These are phyloP conservation scores for Solen grandis DNA, from an alignment of 1,140 invertebrate genomes.

Conservation along the genomic window DNA sequence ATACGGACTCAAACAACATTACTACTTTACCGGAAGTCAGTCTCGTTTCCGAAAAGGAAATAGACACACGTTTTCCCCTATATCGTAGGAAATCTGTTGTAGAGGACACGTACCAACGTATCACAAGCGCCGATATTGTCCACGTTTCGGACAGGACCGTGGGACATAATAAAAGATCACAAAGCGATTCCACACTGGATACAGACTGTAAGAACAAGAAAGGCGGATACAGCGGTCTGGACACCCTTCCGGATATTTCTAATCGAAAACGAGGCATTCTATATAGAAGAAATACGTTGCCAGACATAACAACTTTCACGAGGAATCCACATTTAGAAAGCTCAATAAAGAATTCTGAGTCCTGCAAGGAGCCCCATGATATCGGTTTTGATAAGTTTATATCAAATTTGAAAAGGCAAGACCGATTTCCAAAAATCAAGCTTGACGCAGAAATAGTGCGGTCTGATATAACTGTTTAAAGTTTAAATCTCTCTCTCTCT, in stretches of 20 bases:
- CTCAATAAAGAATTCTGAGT: background rate
- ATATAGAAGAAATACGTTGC: background rate
- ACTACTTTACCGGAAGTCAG: background rate
- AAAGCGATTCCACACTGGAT: background rate
- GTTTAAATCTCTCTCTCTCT: too few relatives aligned
- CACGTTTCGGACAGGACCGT: background rate
- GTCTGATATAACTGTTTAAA: background rate
- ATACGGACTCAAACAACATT: background rate
- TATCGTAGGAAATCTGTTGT: background rate
- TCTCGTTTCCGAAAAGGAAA: background rate
- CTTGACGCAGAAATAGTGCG: background rate
- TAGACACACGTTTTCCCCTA: background rate
- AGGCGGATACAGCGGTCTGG: too few relatives aligned
- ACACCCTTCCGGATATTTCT: background rate
- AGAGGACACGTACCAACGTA: background rate
- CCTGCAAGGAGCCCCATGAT: background rate
- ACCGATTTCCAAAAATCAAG: background rate
- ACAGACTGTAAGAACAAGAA: background rate
- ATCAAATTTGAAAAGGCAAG: background rate
- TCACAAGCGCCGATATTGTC: background rate
- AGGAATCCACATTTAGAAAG: background rate
- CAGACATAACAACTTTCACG: background rate
- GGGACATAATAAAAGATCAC: background rate
- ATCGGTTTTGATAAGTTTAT: background rate
- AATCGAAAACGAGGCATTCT: background rate